Percentiles rank a stretch among this genome's conserved stretches.
These are phyloP conservation scores for Selene dorsalis DNA, from an alignment of 2,797 vertebrate genomes.

Conservation along the genomic window DNA sequence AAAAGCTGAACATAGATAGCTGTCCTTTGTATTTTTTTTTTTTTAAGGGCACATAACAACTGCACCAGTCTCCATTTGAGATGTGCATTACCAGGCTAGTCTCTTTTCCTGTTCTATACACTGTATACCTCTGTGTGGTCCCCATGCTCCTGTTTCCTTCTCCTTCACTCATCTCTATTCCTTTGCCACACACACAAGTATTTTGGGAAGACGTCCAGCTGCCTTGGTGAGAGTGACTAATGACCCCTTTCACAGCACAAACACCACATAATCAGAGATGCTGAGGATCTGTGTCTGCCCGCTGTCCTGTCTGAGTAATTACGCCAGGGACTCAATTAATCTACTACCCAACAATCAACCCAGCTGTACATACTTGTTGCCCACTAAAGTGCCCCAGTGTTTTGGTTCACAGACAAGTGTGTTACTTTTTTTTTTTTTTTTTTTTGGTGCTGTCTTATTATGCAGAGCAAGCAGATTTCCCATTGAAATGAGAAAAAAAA, in stretches of 20 bases:
- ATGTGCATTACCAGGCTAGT: slow-evolving; percentile 8
- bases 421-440: slow-evolving; percentile 8
- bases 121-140: slow-evolving; percentile 20
- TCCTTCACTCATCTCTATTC: slow-evolving; percentile 26
- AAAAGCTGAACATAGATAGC: background rate
- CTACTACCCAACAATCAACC: slow-evolving; percentile 78
- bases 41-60: background rate
- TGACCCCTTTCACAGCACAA: slow-evolving; percentile 76
- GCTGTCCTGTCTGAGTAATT: slow-evolving; percentile 81
- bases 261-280: slow-evolving; percentile 82
- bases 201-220: slow-evolving; percentile 78
- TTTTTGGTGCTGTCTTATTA: background rate
- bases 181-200: slow-evolving; percentile 44
- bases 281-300: slow-evolving; percentile 80
- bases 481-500: background rate
- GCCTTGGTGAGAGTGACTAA: slow-evolving; percentile 81
- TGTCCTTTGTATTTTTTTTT: slow-evolving; percentile 10
- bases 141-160: slow-evolving; percentile 21
- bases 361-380: slow-evolving; percentile 69
- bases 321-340: slow-evolving; percentile 81
- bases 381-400: slow-evolving; percentile 48
- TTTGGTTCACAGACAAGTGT: slow-evolving; percentile 31
- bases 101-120: background rate
- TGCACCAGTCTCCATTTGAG: slow-evolving; percentile 6
- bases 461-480: background rate